These are phyloP conservation scores for Clinocottus analis DNA, from an alignment of 2,113 vertebrate genomes.

Conservation along the genomic window DNA sequence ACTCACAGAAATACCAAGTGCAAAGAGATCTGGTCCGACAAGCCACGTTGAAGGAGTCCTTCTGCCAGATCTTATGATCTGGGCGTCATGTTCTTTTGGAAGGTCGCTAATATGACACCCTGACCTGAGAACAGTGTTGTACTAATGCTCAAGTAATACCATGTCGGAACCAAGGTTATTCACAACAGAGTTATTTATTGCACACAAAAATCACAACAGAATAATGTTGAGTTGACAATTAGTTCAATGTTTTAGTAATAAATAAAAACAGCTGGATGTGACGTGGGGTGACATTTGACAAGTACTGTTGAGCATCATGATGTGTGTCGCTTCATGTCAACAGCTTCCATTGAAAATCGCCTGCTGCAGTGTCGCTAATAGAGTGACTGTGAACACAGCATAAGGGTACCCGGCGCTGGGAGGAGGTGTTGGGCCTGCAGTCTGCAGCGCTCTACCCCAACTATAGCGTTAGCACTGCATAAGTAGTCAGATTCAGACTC, in stretches of 20 bases:
- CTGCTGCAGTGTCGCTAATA: too few relatives aligned
- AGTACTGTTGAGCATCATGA: too few relatives aligned
- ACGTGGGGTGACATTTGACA: too few relatives aligned
- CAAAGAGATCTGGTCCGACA: constrained; percentile 29
- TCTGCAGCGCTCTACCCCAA: not conserved
- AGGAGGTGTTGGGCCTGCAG: not conserved
- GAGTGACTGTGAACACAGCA: too few relatives aligned
- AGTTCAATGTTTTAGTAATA: too few relatives aligned
- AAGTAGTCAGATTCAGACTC: too few relatives aligned
- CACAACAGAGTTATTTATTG: not conserved
- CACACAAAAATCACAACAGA: too few relatives aligned
- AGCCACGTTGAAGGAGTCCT: constrained; percentile 9
- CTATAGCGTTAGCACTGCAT: too few relatives aligned
- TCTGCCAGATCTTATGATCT: constrained; percentile 17
- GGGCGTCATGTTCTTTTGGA: not conserved
- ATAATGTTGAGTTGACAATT: too few relatives aligned
- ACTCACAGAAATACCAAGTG: constrained; percentile 50
- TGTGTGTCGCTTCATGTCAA: too few relatives aligned
- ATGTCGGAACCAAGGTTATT: not conserved
- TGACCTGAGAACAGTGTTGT: constrained; percentile 7
- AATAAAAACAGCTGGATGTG: too few relatives aligned
- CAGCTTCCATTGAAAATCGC: too few relatives aligned
- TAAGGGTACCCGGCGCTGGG: not conserved
- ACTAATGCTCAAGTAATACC: constrained; percentile 6
- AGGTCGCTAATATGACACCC: constrained; percentile 8